Evolutionary conservation across 2,888 invertebrate genomes (phyloP).

Genomic region (Drosophila melanosoma): DNA sequence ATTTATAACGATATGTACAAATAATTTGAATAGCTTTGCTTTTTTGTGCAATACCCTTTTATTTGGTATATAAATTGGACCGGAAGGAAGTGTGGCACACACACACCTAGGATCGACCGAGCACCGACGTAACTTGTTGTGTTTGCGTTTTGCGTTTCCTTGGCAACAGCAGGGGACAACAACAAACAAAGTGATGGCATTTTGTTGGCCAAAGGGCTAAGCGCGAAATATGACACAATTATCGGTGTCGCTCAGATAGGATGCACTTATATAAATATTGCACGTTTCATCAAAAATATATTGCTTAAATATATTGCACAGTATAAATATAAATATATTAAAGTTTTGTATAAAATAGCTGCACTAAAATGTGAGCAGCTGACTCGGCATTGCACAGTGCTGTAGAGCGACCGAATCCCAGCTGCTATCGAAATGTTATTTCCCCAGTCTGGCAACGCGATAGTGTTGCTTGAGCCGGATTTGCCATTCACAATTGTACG

Average conservation of each 20-base stretch:
- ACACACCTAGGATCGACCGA: slow-evolving; percentile 55
- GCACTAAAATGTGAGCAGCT: slow-evolving; percentile 41
- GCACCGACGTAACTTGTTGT: slow-evolving; percentile 71
- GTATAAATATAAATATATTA: slow-evolving; percentile 6
- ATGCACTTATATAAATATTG: slow-evolving; percentile 14
- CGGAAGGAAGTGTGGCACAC: slow-evolving; percentile 73
- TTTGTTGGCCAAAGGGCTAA: slow-evolving; percentile 38
- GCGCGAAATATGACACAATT: slow-evolving; percentile 16
- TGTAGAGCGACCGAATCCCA: slow-evolving; percentile 11
- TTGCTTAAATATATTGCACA: slow-evolving; percentile 34
- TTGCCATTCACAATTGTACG: slow-evolving; percentile 31
- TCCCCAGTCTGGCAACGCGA: slow-evolving; percentile 32
- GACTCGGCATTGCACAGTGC: slow-evolving; percentile 50
- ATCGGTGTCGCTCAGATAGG: neutral
- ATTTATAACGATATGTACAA: slow-evolving; percentile 9
- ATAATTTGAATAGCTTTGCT: neutral
- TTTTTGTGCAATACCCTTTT: slow-evolving; percentile 35
- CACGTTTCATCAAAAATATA: slow-evolving; percentile 17
- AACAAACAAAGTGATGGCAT: slow-evolving; percentile 64
- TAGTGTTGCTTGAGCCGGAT: neutral
- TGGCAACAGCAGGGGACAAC: slow-evolving; percentile 70
- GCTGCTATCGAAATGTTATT: slow-evolving; percentile 9
- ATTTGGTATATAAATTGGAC: slow-evolving; percentile 65
- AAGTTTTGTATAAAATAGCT: slow-evolving; percentile 20
- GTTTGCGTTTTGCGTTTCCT: slow-evolving; percentile 79